A percentile compares a stretch with the other conserved stretches of the same genome.
Evolutionary conservation across 2,888 invertebrate genomes (phyloP).

Genomic region (Eupithecia abbreviata): DNA sequence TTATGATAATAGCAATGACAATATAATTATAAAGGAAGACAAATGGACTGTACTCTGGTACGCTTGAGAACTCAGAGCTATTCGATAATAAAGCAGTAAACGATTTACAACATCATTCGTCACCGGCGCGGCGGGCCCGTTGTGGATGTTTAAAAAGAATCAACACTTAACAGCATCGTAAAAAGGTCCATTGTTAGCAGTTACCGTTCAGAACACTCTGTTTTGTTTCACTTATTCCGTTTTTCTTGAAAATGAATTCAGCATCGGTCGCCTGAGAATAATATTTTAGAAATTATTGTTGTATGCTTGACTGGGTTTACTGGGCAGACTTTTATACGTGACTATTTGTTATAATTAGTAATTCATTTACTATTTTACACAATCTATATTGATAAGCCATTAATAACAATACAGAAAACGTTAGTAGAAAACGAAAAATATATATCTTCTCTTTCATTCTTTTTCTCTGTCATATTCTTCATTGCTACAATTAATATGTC

Average conservation of each 20-base stretch:
- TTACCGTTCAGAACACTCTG: constrained; percentile 76
- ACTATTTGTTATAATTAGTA: neutral
- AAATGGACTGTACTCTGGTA: constrained; percentile 4
- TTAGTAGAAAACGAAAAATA: no score
- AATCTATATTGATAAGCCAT: neutral
- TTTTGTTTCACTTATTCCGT: constrained; percentile 23
- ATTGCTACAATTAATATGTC: no score
- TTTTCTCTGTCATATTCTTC: no score
- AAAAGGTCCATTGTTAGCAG: constrained; percentile 78
- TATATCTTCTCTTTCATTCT: no score
- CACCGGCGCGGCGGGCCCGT: constrained; percentile 67
- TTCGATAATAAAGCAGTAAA: constrained; percentile 47
- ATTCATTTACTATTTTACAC: neutral
- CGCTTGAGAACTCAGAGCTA: constrained; percentile 6
- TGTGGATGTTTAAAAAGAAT: constrained; percentile 82
- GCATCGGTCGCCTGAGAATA: constrained; percentile 9
- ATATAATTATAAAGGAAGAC: constrained; percentile 3
- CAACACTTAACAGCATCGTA: constrained; percentile 82
- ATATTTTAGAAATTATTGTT: constrained; percentile 17
- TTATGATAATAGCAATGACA: neutral
- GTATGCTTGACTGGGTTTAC: constrained; percentile 3
- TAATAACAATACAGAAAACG: neutral
- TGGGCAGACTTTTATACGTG: neutral
- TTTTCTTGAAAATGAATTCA: constrained; percentile 17
- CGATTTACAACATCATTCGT: constrained; percentile 59